Conservation (phyloP, 2,113 vertebrate genomes). For the Nerophis lumbriciformis region DNA sequence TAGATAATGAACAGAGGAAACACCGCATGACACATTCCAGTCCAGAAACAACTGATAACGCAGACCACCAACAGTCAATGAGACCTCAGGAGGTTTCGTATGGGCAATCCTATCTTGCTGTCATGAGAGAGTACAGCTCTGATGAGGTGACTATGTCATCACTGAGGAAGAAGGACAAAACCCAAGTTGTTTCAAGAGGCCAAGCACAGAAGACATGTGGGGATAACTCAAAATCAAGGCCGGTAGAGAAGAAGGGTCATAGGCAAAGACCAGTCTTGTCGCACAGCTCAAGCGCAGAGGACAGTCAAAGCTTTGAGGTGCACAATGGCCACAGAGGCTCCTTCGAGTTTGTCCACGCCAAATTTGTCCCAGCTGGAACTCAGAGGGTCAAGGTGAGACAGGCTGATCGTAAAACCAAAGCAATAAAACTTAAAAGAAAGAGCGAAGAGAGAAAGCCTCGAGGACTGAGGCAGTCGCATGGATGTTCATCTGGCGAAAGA, state of each 20-base stretch:
- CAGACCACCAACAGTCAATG: constrained; percentile 17
- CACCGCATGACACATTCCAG: constrained; percentile 34
- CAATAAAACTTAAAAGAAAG: constrained; percentile 73
- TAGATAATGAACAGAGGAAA: constrained; percentile 35
- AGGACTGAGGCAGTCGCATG: constrained; percentile 52
- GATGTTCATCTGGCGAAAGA: constrained; percentile 57
- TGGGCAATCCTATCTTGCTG: constrained; percentile 39
- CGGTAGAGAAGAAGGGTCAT: constrained; percentile 28
- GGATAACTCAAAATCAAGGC: constrained; percentile 22
- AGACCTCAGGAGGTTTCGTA: constrained; percentile 34
- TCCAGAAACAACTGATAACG: constrained; percentile 32
- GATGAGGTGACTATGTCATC: constrained; percentile 38
- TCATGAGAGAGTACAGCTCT: constrained; percentile 37
- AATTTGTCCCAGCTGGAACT: constrained; percentile 72
- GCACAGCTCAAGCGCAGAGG: constrained; percentile 42
- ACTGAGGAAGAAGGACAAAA: constrained; percentile 31
- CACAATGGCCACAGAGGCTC: constrained; percentile 14
- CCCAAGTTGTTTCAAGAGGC: constrained; percentile 18
- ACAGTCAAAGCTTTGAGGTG: constrained; percentile 44
- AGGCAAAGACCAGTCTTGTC: constrained; percentile 37
- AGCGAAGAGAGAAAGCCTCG: constrained; percentile 63
- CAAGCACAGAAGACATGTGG: constrained; percentile 25
- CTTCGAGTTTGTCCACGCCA: constrained; percentile 72
- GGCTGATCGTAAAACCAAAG: constrained; percentile 75
- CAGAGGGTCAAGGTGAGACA: constrained; percentile 71